A percentile compares a stretch with the other conserved stretches of the same genome.
Conservation (phyloP, 2,888 invertebrate genomes). For the Scaptomyza reducta region DNA sequence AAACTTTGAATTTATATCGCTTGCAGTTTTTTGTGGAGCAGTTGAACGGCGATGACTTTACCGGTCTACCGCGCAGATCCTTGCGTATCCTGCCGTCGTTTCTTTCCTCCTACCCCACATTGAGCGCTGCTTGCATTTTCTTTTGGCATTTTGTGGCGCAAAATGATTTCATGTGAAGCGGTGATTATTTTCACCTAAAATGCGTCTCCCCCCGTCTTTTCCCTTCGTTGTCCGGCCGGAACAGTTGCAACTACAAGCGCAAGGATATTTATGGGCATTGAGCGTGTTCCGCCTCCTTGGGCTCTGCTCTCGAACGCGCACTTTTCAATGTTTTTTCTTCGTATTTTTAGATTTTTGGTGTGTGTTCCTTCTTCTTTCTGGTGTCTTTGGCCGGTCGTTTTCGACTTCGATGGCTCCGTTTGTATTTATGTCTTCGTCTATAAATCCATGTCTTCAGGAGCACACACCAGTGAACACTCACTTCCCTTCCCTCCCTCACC, state of each 20-base stretch:
- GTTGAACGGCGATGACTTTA: slow-evolving; percentile 39
- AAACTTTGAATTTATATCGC: slow-evolving; percentile 66
- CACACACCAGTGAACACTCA: slow-evolving; percentile 34
- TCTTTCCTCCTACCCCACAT: background rate
- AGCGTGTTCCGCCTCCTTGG: slow-evolving; percentile 78
- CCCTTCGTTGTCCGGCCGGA: slow-evolving; percentile 17
- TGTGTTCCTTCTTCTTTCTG: slow-evolving; percentile 30
- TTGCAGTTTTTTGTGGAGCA: slow-evolving; percentile 20
- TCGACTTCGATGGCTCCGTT: slow-evolving; percentile 65
- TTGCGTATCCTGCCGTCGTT: slow-evolving; percentile 38
- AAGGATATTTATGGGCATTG: slow-evolving; percentile 79
- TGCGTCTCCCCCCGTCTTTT: slow-evolving; percentile 32
- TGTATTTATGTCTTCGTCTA: slow-evolving; percentile 76
- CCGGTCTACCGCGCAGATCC: slow-evolving; percentile 38
- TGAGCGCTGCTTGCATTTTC: slow-evolving; percentile 65
- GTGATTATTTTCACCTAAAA: slow-evolving; percentile 82
- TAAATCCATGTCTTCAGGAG: slow-evolving; percentile 77
- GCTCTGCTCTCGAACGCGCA: slow-evolving; percentile 46
- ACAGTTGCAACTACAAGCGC: slow-evolving; percentile 52
- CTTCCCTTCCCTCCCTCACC: background rate
- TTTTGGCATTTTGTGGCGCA: slow-evolving; percentile 70
- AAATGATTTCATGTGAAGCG: slow-evolving; percentile 84
- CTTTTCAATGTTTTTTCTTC: slow-evolving; percentile 44
- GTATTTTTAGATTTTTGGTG: slow-evolving; percentile 51
- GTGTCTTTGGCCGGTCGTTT: slow-evolving; percentile 71